phyloP scores from a whole-genome alignment of 2,113 vertebrate species.

The Carettochelys insculpta region DNA sequence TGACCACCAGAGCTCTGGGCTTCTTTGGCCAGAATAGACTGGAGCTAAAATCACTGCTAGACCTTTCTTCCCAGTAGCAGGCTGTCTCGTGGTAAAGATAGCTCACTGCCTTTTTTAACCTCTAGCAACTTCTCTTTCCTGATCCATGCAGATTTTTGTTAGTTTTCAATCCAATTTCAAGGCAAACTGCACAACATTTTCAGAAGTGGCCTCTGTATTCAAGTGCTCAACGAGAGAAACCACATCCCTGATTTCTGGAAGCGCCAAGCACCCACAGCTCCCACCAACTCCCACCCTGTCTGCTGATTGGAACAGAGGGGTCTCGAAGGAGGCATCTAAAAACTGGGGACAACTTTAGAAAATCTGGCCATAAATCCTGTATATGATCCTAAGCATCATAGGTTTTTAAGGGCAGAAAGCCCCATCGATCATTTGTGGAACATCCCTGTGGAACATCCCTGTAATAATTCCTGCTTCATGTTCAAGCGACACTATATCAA shows the following conservation, averaged over 20 bases:
- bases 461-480: neutral
- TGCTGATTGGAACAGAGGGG: neutral
- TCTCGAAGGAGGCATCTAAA: rapidly evolving
- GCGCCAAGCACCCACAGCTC: neutral
- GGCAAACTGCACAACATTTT: neutral
- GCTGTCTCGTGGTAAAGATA: conserved; percentile 32
- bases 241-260: neutral
- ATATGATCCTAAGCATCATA: rapidly evolving
- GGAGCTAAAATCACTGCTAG: conserved; percentile 23
- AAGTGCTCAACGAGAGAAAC: neutral
- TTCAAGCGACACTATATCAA: neutral
- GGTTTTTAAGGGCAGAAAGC: neutral
- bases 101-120: conserved; percentile 30
- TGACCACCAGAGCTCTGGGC: neutral
- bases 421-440: neutral
- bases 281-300: neutral
- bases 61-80: conserved; percentile 23
- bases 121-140: neutral
- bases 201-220: neutral
- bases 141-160: neutral
- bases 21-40: conserved; percentile 31
- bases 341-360: neutral
- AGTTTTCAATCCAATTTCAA: neutral
- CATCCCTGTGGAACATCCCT: neutral
- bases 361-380: neutral